A percentile compares a stretch with the other conserved stretches of the same genome.
These are phyloP conservation scores for Apis florea DNA, from an alignment of 1,140 invertebrate species.

Conservation along the genomic window DNA sequence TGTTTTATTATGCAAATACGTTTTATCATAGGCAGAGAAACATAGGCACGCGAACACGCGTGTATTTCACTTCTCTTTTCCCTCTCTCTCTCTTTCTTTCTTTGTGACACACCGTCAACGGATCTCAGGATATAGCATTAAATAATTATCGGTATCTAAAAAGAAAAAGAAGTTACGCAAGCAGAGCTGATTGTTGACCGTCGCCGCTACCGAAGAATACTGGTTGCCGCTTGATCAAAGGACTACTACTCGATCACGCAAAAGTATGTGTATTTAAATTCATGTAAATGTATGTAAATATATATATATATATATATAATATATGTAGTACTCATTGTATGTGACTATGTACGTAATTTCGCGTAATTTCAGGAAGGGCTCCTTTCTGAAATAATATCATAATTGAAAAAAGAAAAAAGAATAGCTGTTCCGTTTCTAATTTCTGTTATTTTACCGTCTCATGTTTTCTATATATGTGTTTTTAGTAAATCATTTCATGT, in stretches of 20 bases:
- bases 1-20: constrained; percentile 2
- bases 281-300: neutral
- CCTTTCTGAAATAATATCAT: neutral
- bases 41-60: neutral
- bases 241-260: constrained; percentile 32
- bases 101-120: too few relatives aligned
- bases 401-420: neutral
- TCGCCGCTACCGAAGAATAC: neutral
- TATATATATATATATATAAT: neutral
- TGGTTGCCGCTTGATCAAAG: neutral
- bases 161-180: constrained; percentile 59
- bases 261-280: neutral
- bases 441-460: neutral
- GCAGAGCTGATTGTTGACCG: constrained; percentile 4
- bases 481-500: neutral
- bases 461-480: neutral
- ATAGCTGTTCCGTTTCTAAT: too few relatives aligned
- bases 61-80: neutral
- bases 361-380: neutral
- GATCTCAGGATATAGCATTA: constrained; percentile 36
- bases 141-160: constrained; percentile 65
- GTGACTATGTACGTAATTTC: neutral
- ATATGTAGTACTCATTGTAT: neutral
- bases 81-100: neutral
- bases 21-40: neutral